Conservation (phyloP, 2,797 vertebrate species). For the Onychomys leucogaster region DNA sequence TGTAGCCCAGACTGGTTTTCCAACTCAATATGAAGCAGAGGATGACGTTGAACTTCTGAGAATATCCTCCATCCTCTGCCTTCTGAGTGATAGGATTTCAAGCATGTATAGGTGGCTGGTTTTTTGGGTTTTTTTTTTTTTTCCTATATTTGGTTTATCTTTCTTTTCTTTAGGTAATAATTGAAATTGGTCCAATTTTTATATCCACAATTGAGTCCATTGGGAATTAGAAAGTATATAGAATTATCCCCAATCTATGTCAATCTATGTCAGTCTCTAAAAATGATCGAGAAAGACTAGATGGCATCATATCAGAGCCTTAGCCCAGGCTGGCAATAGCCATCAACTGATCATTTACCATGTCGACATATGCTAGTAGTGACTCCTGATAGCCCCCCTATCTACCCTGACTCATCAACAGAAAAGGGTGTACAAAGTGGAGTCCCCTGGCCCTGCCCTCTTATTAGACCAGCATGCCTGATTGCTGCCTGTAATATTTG, state of each 20-base stretch:
- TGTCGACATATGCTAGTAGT: not conserved
- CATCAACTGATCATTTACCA: not conserved
- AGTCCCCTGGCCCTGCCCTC: not conserved
- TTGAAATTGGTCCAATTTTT: not conserved
- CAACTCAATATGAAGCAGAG: not conserved
- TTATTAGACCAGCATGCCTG: not conserved
- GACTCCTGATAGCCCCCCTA: not conserved
- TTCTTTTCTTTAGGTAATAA: slow-evolving; percentile 12
- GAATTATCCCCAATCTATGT: not conserved
- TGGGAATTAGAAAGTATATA: not conserved
- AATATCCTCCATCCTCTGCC: not conserved
- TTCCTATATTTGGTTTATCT: not conserved
- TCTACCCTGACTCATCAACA: not conserved
- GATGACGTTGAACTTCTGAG: not conserved
- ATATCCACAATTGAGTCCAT: not conserved
- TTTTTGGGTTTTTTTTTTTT: not conserved
- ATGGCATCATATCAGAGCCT: not conserved
- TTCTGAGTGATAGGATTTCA: not conserved
- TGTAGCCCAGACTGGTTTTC: not conserved
- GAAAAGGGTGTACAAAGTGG: not conserved
- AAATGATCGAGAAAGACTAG: not conserved
- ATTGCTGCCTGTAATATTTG: not conserved
- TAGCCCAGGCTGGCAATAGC: not conserved
- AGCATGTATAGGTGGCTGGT: not conserved
- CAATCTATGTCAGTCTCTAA: not conserved